These are phyloP conservation scores for Mimas tiliae DNA, from an alignment of 2,888 invertebrate genomes.

Conservation along the genomic window DNA sequence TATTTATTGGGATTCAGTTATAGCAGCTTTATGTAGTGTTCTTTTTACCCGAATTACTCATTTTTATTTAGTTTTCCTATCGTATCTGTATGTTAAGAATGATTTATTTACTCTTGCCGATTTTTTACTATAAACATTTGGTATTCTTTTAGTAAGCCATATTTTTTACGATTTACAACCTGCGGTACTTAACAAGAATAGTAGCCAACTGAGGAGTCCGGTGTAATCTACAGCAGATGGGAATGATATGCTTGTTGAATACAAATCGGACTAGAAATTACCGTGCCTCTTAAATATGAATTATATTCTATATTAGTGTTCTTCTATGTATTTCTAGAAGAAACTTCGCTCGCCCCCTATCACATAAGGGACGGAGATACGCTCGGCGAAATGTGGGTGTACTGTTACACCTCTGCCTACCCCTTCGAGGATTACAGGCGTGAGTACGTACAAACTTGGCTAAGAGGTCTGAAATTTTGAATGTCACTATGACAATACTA, in stretches of 20 bases:
- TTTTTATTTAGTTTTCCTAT: too few relatives aligned
- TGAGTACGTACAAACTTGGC: too few relatives aligned
- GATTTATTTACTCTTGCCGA: not conserved
- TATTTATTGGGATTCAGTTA: conserved; percentile 28
- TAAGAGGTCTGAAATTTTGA: too few relatives aligned
- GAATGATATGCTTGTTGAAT: not conserved
- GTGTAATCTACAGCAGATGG: not conserved
- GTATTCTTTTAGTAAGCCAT: not conserved
- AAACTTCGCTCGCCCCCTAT: too few relatives aligned
- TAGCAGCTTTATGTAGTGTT: conserved; percentile 19
- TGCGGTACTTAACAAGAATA: conserved; percentile 6
- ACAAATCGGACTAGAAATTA: not conserved
- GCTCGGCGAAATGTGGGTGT: too few relatives aligned
- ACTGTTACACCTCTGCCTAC: too few relatives aligned
- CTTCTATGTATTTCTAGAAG: not conserved
- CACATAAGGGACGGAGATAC: too few relatives aligned
- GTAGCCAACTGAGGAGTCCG: conserved; percentile 6
- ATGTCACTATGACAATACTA: too few relatives aligned
- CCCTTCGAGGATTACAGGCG: too few relatives aligned
- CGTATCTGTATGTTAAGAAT: too few relatives aligned
- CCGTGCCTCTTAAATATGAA: not conserved
- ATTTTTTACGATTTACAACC: conserved; percentile 9
- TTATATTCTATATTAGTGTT: not conserved
- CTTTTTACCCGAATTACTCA: conserved; percentile 1
- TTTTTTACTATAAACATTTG: not conserved